These are phyloP conservation scores for Dufourea novaeangliae DNA, from an alignment of 1,140 invertebrate species.

Conservation along the genomic window DNA sequence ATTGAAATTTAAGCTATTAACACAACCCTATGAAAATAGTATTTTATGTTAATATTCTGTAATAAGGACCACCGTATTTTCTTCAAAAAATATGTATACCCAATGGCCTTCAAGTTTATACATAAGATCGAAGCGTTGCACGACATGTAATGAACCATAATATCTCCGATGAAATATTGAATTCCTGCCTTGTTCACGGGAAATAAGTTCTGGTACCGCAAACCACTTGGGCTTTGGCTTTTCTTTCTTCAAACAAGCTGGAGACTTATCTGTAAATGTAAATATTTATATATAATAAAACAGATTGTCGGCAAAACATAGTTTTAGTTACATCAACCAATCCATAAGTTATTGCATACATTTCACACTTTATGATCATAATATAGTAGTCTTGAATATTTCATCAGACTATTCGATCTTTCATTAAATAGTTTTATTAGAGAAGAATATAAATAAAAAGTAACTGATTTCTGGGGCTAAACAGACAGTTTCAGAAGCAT, in stretches of 20 bases:
- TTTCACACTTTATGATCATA: background rate
- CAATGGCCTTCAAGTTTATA: constrained; percentile 90
- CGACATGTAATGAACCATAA: constrained; percentile 91
- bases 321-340: no score
- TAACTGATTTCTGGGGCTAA: no score
- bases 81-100: constrained; percentile 57
- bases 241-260: constrained; percentile 82
- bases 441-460: no score
- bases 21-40: constrained; percentile 86
- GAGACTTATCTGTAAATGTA: constrained; percentile 72
- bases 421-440: no score
- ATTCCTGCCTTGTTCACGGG: constrained; percentile 84
- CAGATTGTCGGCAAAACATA: no score
- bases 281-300: constrained; percentile 66
- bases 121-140: constrained; percentile 91
- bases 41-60: constrained; percentile 4
- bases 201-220: constrained; percentile 83
- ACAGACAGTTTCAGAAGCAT: no score
- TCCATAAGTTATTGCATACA: background rate
- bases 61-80: background rate
- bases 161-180: constrained; percentile 87
- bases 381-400: background rate
- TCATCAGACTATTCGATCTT: no score
- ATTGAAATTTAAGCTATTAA: constrained; percentile 96
- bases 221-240: constrained; percentile 87